phyloP scores from a whole-genome alignment of 1,140 invertebrate genomes.

The Araneus ventricosus region DNA sequence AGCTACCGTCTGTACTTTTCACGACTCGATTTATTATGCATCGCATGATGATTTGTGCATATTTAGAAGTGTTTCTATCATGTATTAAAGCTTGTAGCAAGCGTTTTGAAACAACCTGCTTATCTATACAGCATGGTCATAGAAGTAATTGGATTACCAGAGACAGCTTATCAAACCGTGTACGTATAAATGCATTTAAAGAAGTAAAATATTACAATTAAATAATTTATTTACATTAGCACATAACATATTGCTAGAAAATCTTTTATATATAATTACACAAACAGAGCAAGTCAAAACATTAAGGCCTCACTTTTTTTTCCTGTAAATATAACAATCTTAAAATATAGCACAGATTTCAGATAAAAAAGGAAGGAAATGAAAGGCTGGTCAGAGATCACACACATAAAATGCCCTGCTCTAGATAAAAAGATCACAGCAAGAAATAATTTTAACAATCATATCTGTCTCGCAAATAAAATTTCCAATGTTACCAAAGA shows the following conservation, averaged over 20 bases:
- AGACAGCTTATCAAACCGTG: no score
- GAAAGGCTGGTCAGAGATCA: background rate
- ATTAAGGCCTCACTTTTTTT: background rate
- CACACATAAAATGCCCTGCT: background rate
- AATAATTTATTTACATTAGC: constrained; percentile 20
- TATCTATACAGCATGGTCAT: no score
- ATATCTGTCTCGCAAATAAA: no score
- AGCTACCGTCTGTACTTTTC: no score
- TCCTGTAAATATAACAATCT: background rate
- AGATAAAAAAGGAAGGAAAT: background rate
- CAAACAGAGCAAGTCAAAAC: background rate
- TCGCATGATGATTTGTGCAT: no score
- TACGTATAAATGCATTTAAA: no score
- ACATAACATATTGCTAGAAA: background rate
- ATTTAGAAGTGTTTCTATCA: no score
- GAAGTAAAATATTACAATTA: background rate
- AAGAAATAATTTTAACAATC: background rate
- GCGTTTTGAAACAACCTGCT: no score
- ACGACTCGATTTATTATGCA: no score
- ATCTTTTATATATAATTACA: background rate
- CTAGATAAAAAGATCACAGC: background rate
- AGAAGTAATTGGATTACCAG: no score
- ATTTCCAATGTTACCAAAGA: no score
- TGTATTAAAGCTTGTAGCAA: no score
- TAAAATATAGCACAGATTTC: background rate